Evolutionary conservation across 2,797 vertebrate genomes (phyloP), one percentile per base, ranked within the genome.

Genomic region (Melanotaenia trifasciata): DNA sequence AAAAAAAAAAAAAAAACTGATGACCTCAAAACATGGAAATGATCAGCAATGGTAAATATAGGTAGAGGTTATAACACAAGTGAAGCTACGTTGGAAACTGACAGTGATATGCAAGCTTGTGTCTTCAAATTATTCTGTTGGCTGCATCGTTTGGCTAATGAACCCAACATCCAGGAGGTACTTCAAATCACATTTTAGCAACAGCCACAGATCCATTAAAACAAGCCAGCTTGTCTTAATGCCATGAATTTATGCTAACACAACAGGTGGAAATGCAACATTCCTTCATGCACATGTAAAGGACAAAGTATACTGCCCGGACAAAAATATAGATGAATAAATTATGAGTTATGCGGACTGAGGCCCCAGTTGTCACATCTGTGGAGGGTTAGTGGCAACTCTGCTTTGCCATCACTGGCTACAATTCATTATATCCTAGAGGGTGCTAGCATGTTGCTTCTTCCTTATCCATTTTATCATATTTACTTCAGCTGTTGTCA

Each of bases 21-120:
- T 91, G 90, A 93, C 87, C 85, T 91, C 90, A 88, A 89, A 89
- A 91, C 84, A 92, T 88, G 89, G 85, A 92, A 84, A 91, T 90
- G 84, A 90, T 89, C 84, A 92, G 86, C 84, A 92, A 93, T 93
- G 90, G 80, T 62, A 87, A 84, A 87, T 78, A 88, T 77, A 89
- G 74, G 77, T 82, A 85, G 80, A 89, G 85, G 79, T 90, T 86
- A 89, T 24, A 89, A 81, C 79, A 90, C 84, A 90, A 75, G 82
- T 80, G 81, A 83, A 58, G 77, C 79, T 58, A 73, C 5, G 69
- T 40, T 81, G 79, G 76, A 78, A 68, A 76, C 67, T 74, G 73
- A 74, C 58, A 70, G 70, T 60, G 62, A 67, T 63, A 59, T 71
- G 67, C 56, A 56, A 58, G 72, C 56, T 54, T 38, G 30, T 10